Evolutionary conservation across 2,888 invertebrate genomes (phyloP).

Genomic region (Opisthograptis luteolata): DNA sequence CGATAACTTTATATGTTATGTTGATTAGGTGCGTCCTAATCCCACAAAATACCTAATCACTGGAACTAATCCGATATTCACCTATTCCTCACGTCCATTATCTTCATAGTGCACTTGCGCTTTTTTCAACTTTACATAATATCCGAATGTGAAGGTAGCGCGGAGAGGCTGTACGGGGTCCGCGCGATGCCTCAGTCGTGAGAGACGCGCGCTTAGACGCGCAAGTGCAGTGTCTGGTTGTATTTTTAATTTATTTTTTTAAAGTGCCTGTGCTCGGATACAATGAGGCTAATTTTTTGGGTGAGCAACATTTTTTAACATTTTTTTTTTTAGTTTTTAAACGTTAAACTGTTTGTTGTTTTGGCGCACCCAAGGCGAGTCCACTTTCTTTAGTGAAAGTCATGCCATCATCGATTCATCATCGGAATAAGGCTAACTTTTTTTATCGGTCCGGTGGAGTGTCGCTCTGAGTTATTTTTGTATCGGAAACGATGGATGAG

Average conservation of each 20-base stretch:
- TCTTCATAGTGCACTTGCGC: conserved; percentile 68
- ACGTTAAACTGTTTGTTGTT: conserved; percentile 16
- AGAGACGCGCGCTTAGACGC: conserved; percentile 71
- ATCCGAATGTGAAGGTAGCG: conserved; percentile 75
- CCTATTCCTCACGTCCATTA: no score
- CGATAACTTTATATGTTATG: no score
- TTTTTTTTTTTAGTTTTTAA: conserved; percentile 33
- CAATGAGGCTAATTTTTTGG: conserved; percentile 79
- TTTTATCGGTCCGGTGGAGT: conserved; percentile 54
- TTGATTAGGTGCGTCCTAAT: no score
- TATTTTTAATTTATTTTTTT: conserved; percentile 55
- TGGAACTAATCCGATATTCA: no score
- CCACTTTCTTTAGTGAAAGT: conserved; percentile 75
- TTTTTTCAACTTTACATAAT: conserved; percentile 75
- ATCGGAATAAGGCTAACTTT: conserved; percentile 56
- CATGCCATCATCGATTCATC: conserved; percentile 56
- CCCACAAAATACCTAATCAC: no score
- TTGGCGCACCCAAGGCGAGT: conserved; percentile 38
- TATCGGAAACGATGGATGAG: conserved; percentile 23
- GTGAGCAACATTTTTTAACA: conserved; percentile 56
- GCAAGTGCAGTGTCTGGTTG: conserved; percentile 70
- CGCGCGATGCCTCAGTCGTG: conserved; percentile 62
- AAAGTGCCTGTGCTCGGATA: conserved; percentile 75
- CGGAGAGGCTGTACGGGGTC: conserved; percentile 64
- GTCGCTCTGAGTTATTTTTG: conserved; percentile 41